Evolutionary conservation across 2,113 vertebrate species (phyloP), one percentile per base, ranked within the genome.

Genomic region (Anolis carolinensis): DNA sequence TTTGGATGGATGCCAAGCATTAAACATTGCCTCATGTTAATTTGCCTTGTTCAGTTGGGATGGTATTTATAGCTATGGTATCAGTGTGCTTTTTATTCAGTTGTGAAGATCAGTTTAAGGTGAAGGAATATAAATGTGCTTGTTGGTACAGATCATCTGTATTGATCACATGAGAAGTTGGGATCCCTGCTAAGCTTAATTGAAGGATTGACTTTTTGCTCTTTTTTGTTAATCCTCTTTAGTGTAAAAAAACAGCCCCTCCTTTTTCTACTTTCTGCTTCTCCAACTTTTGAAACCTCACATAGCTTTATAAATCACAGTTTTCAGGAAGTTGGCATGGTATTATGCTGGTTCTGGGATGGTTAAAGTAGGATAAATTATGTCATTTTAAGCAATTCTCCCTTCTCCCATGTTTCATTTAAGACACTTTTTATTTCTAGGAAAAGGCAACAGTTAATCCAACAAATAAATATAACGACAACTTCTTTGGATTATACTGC

Each of bases 401-500:
- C 92, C 90, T 67, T 16, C 36, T 10, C 50, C 10, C 11, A 0
- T 79, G 93, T 48, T 79, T 34, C 85, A 7, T 75, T 78, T 90
- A 74, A 94, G 79, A 88, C 50, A 62, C 1, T 65, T 74, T 89
- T 91, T 48, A 50, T 55, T 92, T 92, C 67, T 89, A 99, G 98
- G 96, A 96, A 74, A 99, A 99, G 93, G 94, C 97, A 85, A 95
- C 92, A 27, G 83, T 95, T 92, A 99, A 99, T 91, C 55, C 91
- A 23, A 95, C 94, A 90, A 99, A 99, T 95, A 95, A 94, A 50
- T 99, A 99, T 86, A 98, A 98, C 87, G 97, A 98, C 92, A 99
- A 99, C 96, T 99, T 98, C 92, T 97, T 94, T 0, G 98, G 98
- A 78, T 94, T 97, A 70, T 99, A 99, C 89, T 99, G 98, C 88